Evolutionary conservation across 2,888 invertebrate species (phyloP), one percentile per base, ranked within the genome.

Genomic region (Agrilus biguttatus): DNA sequence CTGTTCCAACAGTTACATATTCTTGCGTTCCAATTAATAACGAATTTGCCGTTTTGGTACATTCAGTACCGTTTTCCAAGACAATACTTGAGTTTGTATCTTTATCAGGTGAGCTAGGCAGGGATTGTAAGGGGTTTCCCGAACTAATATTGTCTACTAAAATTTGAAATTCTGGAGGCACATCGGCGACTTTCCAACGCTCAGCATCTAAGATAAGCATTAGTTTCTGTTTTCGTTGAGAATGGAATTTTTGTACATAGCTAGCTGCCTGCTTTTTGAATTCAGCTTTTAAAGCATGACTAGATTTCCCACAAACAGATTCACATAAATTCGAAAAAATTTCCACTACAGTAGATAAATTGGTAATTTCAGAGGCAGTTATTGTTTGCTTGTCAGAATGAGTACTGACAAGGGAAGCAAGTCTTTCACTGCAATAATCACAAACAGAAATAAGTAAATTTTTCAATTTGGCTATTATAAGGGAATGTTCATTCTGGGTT

Each of bases 161-260:
- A 52, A 78, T 74, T 67, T 97, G 96, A 61, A 95, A 84, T 60
- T 91, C 88, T 50, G 74, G 71, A 1, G 93, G 88, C 40, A 96
- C 88, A 56, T 93, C 91, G 5, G 91, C 87, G 53, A 84, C 80
- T 58, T 87, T 90, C 97, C 97, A 97, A 46, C 87, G 72, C 65
- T 97, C 97, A 48, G 80, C 79, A 61, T 95, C 95, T 37, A 97
- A 70, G 33, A 92, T 74, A 47, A 86, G 65, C 36, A 83, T 83
- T 42, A 97, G 68, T 65, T 92, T 91, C 41, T 77, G 78, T 65
- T 89, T 87, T 37, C 89, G 74, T 57, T 92, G 90, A 35, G 80
- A 74, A 65, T 97, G 96, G 63, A 97, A 90, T 56, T 83, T 80
- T 58, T 86, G 84, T 41, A 93, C 85, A 67, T 91, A 95, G 59